Conservation (phyloP, 1,140 invertebrate genomes). For the Eupristina koningsbergeri region DNA sequence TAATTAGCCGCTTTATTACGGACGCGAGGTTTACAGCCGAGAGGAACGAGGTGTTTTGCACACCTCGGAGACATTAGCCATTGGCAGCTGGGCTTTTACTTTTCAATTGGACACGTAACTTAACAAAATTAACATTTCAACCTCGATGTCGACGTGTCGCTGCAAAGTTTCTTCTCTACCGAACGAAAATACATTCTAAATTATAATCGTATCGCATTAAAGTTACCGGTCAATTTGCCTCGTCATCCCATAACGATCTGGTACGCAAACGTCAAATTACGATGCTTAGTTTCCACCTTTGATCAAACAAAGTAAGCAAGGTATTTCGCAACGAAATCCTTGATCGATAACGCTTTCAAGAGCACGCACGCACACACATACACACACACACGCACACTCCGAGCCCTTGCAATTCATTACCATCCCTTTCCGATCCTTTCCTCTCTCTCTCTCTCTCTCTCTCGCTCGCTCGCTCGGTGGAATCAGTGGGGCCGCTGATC, state of each 20-base stretch:
- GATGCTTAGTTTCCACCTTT: not conserved
- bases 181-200: too few relatives aligned
- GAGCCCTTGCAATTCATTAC: not conserved
- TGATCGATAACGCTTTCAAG: not conserved
- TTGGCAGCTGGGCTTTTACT: too few relatives aligned
- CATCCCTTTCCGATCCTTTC: not conserved
- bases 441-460: not conserved
- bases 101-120: too few relatives aligned
- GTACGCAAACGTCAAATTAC: not conserved
- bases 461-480: not conserved
- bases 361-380: not conserved
- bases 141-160: too few relatives aligned
- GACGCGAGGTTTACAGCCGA: too few relatives aligned
- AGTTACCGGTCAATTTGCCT: too few relatives aligned
- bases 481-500: not conserved
- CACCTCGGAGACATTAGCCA: too few relatives aligned
- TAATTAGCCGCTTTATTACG: too few relatives aligned
- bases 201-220: too few relatives aligned
- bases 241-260: not conserved
- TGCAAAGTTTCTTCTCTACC: too few relatives aligned
- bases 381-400: not conserved
- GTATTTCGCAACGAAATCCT: not conserved
- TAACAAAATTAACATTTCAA: too few relatives aligned
- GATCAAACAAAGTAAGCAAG: not conserved
- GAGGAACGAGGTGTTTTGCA: too few relatives aligned